Percentiles rank a stretch among this genome's conserved stretches.
phyloP scores from a whole-genome alignment of 1,140 invertebrate genomes.

The Bombus sylvicola region DNA sequence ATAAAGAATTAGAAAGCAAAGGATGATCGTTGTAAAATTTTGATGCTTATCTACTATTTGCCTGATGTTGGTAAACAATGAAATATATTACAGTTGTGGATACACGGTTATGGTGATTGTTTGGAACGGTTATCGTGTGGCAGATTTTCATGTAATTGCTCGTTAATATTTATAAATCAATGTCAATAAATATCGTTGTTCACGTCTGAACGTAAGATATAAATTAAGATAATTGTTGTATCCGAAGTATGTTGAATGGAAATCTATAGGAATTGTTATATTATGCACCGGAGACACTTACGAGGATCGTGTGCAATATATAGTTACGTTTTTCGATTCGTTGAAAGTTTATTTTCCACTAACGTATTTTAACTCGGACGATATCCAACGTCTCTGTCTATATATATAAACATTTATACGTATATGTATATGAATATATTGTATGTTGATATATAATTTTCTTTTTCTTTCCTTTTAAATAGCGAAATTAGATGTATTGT shows the following conservation, averaged over 20 bases:
- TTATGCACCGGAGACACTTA: background rate
- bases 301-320: background rate
- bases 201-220: conserved; percentile 1
- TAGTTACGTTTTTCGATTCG: background rate
- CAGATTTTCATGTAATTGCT: conserved; percentile 2
- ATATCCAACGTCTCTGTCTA: conserved; percentile 6
- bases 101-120: background rate
- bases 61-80: background rate
- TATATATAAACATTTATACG: conserved; percentile 28
- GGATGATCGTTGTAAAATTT: background rate
- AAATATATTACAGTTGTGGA: background rate
- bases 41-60: background rate
- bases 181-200: conserved; percentile 41
- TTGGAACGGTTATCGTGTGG: background rate
- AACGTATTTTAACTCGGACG: background rate
- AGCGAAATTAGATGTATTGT: conserved; percentile 28
- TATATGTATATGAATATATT: conserved; percentile 37
- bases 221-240: conserved; percentile 34
- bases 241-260: background rate
- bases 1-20: background rate
- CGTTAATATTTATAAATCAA: conserved; percentile 35
- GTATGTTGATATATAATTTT: conserved; percentile 24
- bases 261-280: conserved; percentile 15
- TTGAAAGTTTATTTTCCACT: conserved; percentile 22
- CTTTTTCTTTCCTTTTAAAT: conserved; percentile 16